These are phyloP conservation scores for Parazoanthus atlanticus DNA, from an alignment of 92 coral and sea anemone species.

Conservation along the genomic window DNA sequence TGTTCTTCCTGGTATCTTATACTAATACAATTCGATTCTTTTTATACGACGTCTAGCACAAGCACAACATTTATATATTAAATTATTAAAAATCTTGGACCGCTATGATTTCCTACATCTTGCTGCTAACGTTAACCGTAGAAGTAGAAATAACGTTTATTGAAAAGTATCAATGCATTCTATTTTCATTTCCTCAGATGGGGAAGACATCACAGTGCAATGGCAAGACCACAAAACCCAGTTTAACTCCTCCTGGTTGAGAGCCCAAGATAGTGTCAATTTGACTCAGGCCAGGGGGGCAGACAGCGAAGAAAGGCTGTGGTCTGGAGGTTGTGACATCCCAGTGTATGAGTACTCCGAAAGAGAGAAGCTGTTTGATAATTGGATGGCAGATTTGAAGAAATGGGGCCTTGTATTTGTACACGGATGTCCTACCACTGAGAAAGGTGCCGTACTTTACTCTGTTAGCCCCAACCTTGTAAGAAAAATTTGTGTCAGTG, in stretches of 20 bases:
- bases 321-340: slow-evolving; percentile 21
- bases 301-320: slow-evolving; percentile 20
- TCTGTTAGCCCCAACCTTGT: background rate
- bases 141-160: no score
- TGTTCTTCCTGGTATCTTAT: no score
- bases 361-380: slow-evolving; percentile 34
- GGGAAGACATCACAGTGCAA: slow-evolving; percentile 4
- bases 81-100: no score
- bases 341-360: slow-evolving; percentile 30
- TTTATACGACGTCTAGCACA: no score
- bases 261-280: slow-evolving; percentile 39
- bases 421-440: slow-evolving; percentile 40
- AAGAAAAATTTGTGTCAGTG: no score
- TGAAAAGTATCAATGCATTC: no score
- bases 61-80: no score
- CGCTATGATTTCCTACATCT: no score
- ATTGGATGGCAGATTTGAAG: slow-evolving; percentile 42
- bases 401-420: slow-evolving; percentile 42
- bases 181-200: slow-evolving; percentile 17
- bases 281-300: slow-evolving; percentile 25
- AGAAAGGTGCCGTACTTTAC: slow-evolving; percentile 14
- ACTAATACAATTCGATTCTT: no score
- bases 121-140: no score
- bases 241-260: slow-evolving; percentile 43
- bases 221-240: slow-evolving; percentile 39